Evolutionary conservation across 2,113 vertebrate genomes (phyloP), one percentile per base, ranked within the genome.

Genomic region (Origma solitaria): DNA sequence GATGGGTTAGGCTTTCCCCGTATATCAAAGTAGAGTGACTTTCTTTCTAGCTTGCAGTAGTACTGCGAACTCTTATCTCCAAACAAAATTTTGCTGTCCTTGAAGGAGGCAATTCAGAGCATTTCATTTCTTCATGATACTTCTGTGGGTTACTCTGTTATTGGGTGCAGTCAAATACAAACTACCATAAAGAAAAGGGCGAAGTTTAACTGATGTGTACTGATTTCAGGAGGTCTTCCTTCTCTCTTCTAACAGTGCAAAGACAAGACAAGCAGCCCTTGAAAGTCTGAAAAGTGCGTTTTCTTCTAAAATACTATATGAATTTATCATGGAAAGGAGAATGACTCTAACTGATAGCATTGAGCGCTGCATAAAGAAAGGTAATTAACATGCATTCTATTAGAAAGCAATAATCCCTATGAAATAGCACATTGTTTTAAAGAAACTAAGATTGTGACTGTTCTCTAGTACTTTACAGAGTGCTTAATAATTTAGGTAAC

Each of bases 281-380:
- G 99, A 99, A 93, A 98, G 98, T 82, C 98, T 99, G 76, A 99
- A 99, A 97, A 98, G 97, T 22, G 99, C 98, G 42, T 97, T 99
- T 98, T 98, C 98, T 94, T 99, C 99, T 84, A 99, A 99, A 97
- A 98, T 99, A 97, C 97, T 99, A 3, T 98, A 98, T 58, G 99
- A 99, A 91, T 99, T 99, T 97, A 97, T 99, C 95, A 98, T 98
- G 3, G 99, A 99, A 92, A 98, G 99, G 95, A 99, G 99, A 97
- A 98, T 99, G 98, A 99, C 99, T 19, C 97, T 99, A 96, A 99
- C 99, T 13, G 99, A 99, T 96, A 98, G 99, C 96, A 99, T 99
- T 58, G 99, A 99, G 77, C 99, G 99, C 96, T 99, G 99, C 96
- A 98, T 99, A 86, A 99, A 99, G 91, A 99, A 99, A 99, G 99